Conservation (phyloP, 2,888 invertebrate genomes). For the Papilio elwesi region DNA sequence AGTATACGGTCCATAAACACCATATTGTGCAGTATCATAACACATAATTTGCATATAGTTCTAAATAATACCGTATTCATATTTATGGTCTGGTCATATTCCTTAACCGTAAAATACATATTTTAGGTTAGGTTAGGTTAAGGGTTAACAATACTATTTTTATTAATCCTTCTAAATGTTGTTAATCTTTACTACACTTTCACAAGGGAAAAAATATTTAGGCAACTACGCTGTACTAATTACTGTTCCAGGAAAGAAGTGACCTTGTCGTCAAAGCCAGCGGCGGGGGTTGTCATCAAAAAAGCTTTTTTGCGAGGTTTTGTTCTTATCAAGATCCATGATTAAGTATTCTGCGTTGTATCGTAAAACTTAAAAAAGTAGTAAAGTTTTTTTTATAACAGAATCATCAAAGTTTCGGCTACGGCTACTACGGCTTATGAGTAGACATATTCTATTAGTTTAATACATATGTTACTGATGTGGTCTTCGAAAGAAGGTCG, state of each 20-base stretch:
- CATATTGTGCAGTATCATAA: too few species aligned
- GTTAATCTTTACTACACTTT: not conserved
- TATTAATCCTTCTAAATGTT: not conserved
- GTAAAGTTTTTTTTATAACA: not conserved
- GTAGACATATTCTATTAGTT: not conserved
- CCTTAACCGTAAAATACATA: too few species aligned
- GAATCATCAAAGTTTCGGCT: slow-evolving; percentile 2
- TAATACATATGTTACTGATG: not conserved
- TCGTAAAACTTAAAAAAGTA: slow-evolving; percentile 11
- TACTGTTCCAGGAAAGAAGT: slow-evolving; percentile 6
- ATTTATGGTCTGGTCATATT: too few species aligned
- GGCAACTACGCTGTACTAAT: not conserved
- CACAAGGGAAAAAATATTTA: not conserved
- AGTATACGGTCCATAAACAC: too few species aligned
- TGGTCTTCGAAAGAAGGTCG: not conserved
- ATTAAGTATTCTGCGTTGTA: slow-evolving; percentile 20
- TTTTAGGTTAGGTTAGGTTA: too few species aligned
- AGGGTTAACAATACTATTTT: not conserved
- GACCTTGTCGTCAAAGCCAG: slow-evolving; percentile 4
- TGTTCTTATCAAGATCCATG: slow-evolving; percentile 12
- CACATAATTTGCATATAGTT: too few species aligned
- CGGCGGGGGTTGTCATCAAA: slow-evolving; percentile 13
- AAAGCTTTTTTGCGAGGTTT: slow-evolving; percentile 8
- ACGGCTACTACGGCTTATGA: not conserved
- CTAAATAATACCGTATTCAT: too few species aligned